phyloP scores from a whole-genome alignment of 2,113 vertebrate genomes.

The Peucedramus taeniatus region DNA sequence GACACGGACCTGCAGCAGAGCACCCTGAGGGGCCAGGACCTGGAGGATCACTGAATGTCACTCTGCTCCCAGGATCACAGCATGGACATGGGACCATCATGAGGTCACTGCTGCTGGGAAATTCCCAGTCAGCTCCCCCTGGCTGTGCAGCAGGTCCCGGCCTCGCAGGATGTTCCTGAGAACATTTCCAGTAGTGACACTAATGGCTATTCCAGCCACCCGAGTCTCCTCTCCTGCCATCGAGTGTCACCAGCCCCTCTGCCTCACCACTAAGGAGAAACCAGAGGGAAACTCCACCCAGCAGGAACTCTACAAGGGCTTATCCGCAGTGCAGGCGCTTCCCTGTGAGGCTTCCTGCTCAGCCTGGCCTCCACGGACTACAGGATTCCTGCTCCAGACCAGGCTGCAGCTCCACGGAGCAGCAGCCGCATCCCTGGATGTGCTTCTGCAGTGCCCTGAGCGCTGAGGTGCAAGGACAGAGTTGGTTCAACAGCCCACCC shows the following conservation, averaged over 20 bases:
- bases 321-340: background rate
- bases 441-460: accelerated
- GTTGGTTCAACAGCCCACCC: background rate
- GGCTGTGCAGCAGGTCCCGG: accelerated
- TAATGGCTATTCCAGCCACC: conserved; percentile 7
- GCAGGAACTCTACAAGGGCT: background rate
- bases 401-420: accelerated
- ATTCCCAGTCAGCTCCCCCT: background rate
- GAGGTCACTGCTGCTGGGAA: background rate
- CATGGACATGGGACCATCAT: accelerated
- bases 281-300: conserved; percentile 49
- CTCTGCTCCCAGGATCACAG: background rate
- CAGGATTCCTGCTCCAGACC: accelerated
- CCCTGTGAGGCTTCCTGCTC: background rate
- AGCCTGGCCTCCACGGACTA: background rate
- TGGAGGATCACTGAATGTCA: background rate
- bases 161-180: background rate
- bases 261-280: background rate
- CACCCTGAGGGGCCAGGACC: background rate
- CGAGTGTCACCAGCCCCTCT: accelerated
- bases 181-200: background rate
- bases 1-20: background rate
- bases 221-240: background rate
- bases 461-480: accelerated
- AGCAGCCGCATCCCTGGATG: background rate